These are phyloP conservation scores for Penaeus vannamei DNA, from an alignment of 1,140 invertebrate species.

Conservation along the genomic window DNA sequence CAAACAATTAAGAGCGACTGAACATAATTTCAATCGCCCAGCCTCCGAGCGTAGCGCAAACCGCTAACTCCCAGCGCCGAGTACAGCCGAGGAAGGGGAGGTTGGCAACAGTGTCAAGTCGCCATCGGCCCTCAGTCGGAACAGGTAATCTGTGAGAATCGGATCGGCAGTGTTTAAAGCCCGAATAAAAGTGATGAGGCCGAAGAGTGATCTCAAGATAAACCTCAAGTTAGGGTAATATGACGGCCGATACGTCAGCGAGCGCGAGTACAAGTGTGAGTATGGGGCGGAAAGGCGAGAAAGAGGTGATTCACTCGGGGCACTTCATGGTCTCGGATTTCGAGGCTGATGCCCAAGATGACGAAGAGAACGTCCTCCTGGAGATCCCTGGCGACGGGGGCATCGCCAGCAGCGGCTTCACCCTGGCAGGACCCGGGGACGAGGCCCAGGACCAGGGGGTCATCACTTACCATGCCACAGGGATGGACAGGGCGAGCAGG, in stretches of 20 bases:
- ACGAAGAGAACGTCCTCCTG: constrained; percentile 84
- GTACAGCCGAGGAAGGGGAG: no score
- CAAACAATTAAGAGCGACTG: no score
- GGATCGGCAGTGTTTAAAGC: not conserved
- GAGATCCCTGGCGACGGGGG: constrained; percentile 80
- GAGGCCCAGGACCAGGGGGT: constrained; percentile 66
- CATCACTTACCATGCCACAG: constrained; percentile 57
- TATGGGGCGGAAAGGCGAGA: constrained; percentile 67
- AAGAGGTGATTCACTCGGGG: constrained; percentile 93
- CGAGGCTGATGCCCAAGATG: constrained; percentile 91
- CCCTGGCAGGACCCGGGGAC: constrained; percentile 10
- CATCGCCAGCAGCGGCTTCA: constrained; percentile 12
- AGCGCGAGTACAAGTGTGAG: constrained; percentile 10
- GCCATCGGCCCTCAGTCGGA: no score
- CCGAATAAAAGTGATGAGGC: not conserved
- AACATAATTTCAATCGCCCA: no score
- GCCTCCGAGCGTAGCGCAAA: no score
- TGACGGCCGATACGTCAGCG: constrained; percentile 8
- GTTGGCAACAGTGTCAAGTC: no score
- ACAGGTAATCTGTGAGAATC: no score
- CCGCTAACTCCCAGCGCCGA: no score
- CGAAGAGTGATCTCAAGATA: not conserved
- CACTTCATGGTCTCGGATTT: constrained; percentile 99
- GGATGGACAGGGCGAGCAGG: constrained; percentile 53
- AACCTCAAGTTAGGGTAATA: not conserved